Evolutionary conservation across 2,888 invertebrate species (phyloP), one percentile per base, ranked within the genome.

Genomic region (Omphaloscelis lunosa): DNA sequence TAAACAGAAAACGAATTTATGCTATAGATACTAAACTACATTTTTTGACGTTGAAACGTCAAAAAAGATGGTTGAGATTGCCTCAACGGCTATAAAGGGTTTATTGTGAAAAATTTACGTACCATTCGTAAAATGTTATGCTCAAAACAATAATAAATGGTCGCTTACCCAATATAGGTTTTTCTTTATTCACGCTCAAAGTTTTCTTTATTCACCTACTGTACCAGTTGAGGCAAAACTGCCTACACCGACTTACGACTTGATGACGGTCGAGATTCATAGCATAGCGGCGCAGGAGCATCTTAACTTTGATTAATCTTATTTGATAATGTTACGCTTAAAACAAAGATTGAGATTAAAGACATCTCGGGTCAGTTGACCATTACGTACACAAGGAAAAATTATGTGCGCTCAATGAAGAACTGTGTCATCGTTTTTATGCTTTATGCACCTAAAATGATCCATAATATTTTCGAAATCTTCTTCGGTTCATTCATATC

Each of bases 251-350:
- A 75, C 56, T 53, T 65, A 76, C 45, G 63, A 76, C 56, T 63
- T 75, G 77, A 73, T 61, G 48, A 59, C 39, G 65, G 78, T 59
- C 66, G n/a, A 51, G 59, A 59, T 59, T 66, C 58, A 41, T 29
- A 73, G 59, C 61, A 41, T 17, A 45, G n/a, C 29, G n/a, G 51
- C 41, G 29, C n/a, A 76, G 11, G 29, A 76, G 53, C 62, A 76
- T 45, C 53, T n/a, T 29, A 75, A 62, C 41, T 29, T 75, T 45
- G 77, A 61, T 76, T 62, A 45, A 45, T 45, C 12, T 45, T 15
- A 45, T 15, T 45, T 45, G 34, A 62, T 62, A 65, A 56, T 12
- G 29, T 29, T 29, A 53, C 20, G 15, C 34, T 51, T 9, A 27
- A 68, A 72, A 72, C 51, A 15, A 20, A 20, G 12, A 15, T 20